Evolutionary conservation across 2,113 vertebrate species (phyloP).

Genomic region (Halcyon malimbica): DNA sequence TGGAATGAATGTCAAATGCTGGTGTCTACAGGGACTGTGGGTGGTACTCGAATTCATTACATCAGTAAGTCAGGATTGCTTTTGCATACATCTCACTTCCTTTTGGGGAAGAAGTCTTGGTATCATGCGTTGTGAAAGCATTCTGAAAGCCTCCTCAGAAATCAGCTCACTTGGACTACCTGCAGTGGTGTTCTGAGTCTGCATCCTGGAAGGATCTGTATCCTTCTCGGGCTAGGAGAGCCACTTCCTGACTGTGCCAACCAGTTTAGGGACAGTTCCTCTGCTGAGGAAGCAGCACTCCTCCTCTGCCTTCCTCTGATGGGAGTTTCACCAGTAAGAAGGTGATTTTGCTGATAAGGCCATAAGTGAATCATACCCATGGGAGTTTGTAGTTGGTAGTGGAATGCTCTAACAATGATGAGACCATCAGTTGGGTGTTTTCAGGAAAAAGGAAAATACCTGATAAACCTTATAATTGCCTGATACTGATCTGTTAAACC

Average conservation of each 20-base stretch:
- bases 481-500: not conserved
- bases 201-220: not conserved
- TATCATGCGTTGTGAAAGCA: not conserved
- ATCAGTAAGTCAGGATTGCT: not conserved
- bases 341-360: not conserved
- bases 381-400: not conserved
- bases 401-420: not conserved
- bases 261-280: not conserved
- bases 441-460: not conserved
- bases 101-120: not conserved
- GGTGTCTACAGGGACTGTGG: not conserved
- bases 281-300: not conserved
- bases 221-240: not conserved
- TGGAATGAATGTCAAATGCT: not conserved
- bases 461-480: not conserved
- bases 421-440: not conserved
- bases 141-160: not conserved
- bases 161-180: not conserved
- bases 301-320: not conserved
- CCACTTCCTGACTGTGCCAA: not conserved
- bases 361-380: not conserved
- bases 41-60: not conserved
- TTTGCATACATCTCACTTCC: not conserved
- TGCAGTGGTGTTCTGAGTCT: not conserved
- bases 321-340: not conserved